These are phyloP conservation scores for Ceratothoa steindachneri DNA, from an alignment of 2,888 invertebrate genomes.

Conservation along the genomic window DNA sequence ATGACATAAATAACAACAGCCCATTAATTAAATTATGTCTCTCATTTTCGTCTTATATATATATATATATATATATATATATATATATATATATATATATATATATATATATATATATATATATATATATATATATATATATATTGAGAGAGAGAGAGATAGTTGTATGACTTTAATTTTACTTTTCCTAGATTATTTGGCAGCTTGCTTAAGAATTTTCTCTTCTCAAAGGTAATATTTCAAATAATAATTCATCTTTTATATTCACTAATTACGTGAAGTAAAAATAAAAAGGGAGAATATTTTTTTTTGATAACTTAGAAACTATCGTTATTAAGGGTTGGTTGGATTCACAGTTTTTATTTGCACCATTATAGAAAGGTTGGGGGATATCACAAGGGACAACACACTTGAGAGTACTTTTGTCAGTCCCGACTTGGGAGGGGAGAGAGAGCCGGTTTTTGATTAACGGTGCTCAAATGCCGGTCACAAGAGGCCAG, in stretches of 20 bases:
- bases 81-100: not conserved
- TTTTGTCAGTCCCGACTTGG: not conserved
- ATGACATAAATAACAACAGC: no score
- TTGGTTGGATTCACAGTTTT: not conserved
- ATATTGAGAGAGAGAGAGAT: not conserved
- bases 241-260: not conserved
- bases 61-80: not conserved
- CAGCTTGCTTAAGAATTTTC: not conserved
- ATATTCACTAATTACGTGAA: not conserved
- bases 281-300: not conserved
- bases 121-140: not conserved
- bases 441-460: no score
- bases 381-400: slow-evolving; percentile 13
- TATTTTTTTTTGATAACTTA: not conserved
- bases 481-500: slow-evolving; percentile 9
- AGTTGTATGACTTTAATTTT: no score
- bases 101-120: not conserved
- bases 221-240: not conserved
- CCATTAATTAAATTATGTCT: no score
- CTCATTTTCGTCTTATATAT: no score
- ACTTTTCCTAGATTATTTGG: not conserved
- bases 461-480: not conserved
- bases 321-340: not conserved
- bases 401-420: not conserved
- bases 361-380: slow-evolving; percentile 10